phyloP scores from a whole-genome alignment of 2,888 invertebrate species.

The Andrena haemorrhoa region DNA sequence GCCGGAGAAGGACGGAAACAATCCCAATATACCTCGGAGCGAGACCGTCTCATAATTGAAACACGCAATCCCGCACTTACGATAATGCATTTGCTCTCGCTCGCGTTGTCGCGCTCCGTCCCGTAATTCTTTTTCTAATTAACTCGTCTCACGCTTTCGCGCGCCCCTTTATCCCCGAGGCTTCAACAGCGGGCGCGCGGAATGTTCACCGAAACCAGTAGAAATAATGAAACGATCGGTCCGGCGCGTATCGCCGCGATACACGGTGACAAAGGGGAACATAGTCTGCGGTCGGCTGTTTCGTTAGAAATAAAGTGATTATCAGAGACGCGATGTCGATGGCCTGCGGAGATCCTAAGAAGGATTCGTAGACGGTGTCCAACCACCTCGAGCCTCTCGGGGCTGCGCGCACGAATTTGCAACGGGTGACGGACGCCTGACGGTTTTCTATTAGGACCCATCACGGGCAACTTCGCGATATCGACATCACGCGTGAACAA shows the following conservation, averaged over 20 bases:
- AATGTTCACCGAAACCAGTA: constrained; percentile 5
- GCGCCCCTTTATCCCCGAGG: not conserved
- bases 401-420: not conserved
- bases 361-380: too few species aligned
- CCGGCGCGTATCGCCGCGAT: not conserved
- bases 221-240: constrained; percentile 21
- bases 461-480: constrained; percentile 6
- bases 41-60: constrained; percentile 80
- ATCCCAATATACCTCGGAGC: constrained; percentile 65
- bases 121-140: constrained; percentile 56
- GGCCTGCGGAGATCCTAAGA: too few species aligned
- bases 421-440: not conserved
- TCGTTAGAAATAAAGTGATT: too few species aligned
- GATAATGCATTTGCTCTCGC: constrained; percentile 67
- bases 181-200: not conserved
- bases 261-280: too few species aligned
- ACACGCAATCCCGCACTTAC: constrained; percentile 83
- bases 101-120: constrained; percentile 49
- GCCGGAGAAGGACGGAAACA: constrained; percentile 56
- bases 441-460: not conserved
- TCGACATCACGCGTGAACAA: constrained; percentile 14
- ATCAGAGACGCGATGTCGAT: too few species aligned
- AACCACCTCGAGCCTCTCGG: not conserved
- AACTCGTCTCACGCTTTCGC: constrained; percentile 41
- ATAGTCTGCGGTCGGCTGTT: too few species aligned